A percentile compares a stretch with the other conserved stretches of the same genome.
phyloP scores from a whole-genome alignment of 2,113 vertebrate genomes.

The Euleptes europaea region DNA sequence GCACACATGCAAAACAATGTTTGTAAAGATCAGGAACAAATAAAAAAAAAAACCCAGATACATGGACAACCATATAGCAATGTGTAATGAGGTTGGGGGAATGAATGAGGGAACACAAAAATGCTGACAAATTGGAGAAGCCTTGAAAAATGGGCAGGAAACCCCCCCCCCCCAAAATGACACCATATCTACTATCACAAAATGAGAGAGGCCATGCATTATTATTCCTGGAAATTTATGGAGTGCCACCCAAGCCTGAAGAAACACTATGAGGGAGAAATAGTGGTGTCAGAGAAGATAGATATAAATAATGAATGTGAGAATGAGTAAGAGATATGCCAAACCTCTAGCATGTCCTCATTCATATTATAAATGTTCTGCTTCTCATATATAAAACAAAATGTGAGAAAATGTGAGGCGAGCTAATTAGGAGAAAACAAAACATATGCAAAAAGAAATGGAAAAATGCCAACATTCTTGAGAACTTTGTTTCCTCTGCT shows the following conservation, averaged over 20 bases:
- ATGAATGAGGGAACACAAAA: neutral
- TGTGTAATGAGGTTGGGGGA: neutral
- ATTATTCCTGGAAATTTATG: neutral
- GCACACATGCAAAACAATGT: neutral
- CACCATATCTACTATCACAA: neutral
- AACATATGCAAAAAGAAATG: neutral
- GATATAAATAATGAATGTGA: slow-evolving; percentile 18
- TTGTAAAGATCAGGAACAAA: neutral
- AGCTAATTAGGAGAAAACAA: neutral
- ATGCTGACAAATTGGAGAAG: neutral
- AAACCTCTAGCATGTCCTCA: neutral
- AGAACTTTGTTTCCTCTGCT: neutral
- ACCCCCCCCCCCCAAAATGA: too few relatives aligned
- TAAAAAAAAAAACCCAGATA: neutral
- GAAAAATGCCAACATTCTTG: neutral
- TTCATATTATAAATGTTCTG: neutral
- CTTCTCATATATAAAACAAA: neutral
- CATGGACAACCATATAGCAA: neutral
- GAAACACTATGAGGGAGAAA: neutral
- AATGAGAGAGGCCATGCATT: neutral
- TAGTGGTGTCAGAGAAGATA: neutral
- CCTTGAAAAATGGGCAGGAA: neutral
- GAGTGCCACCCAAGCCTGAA: neutral
- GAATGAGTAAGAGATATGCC: slow-evolving; percentile 9
- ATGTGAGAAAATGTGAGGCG: neutral